Conservation (phyloP, 2,797 vertebrate genomes). For the Acanthis flammea region DNA sequence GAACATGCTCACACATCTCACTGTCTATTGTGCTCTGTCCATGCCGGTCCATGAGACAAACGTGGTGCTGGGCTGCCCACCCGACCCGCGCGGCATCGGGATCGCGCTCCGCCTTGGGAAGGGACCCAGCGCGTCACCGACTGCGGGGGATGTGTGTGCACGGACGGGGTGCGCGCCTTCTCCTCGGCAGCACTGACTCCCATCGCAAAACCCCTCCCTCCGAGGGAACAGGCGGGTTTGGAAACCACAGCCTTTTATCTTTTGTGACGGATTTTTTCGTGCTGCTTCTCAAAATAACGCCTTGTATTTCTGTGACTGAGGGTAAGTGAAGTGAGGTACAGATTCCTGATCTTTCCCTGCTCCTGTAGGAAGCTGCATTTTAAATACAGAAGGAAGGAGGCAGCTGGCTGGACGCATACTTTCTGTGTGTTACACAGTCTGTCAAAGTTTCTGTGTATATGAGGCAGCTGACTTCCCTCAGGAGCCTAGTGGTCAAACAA, state of each 20-base stretch:
- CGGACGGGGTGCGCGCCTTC: not conserved
- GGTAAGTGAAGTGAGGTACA: conserved; percentile 19
- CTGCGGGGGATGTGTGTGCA: conserved; percentile 33
- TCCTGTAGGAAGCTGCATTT: conserved; percentile 2
- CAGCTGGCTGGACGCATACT: not conserved
- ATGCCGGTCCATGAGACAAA: conserved; percentile 69
- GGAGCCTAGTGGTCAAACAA: not conserved
- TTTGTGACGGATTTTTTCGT: not conserved
- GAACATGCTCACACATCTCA: conserved; percentile 58
- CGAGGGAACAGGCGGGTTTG: not conserved
- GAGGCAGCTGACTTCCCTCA: not conserved
- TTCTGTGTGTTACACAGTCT: not conserved
- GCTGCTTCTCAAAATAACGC: not conserved
- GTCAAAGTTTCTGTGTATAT: not conserved
- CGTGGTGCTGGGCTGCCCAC: conserved; percentile 25
- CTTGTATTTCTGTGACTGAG: conserved; percentile 22
- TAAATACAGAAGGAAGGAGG: conserved; percentile 2
- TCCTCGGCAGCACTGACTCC: conserved; percentile 17
- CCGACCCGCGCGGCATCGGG: not conserved
- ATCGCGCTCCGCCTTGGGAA: conserved; percentile 69
- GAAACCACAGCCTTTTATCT: not conserved
- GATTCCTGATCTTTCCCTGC: not conserved
- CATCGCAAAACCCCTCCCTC: conserved; percentile 25
- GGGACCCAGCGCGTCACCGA: conserved; percentile 35
- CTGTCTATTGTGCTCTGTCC: conserved; percentile 65